Evolutionary conservation across 53 echinoderm and acorn worm species (phyloP).

Genomic region (Paracentrotus lividus): DNA sequence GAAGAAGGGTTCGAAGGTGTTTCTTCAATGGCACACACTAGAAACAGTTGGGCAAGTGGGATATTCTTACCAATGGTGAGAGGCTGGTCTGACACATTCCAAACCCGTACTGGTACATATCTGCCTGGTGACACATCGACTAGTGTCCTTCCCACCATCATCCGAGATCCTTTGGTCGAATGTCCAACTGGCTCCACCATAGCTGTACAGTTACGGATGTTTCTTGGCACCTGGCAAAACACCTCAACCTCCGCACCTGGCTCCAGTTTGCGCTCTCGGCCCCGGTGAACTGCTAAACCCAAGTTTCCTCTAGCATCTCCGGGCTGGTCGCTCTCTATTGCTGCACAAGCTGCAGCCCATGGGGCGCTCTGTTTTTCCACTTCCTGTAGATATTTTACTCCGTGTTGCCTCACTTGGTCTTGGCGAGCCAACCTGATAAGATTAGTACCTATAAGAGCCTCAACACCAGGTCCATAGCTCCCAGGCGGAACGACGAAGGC

Average conservation of each 20-base stretch:
- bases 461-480: conserved; percentile 48
- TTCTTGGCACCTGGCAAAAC: background rate
- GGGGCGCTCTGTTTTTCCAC: background rate
- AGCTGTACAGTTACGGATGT: background rate
- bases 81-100: background rate
- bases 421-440: conserved; percentile 44
- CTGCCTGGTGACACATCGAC: background rate
- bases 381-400: background rate
- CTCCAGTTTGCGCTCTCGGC: background rate
- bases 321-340: background rate
- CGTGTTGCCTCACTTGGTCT: background rate
- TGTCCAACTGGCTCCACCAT: background rate
- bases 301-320: background rate
- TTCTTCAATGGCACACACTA: background rate
- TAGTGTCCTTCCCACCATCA: background rate
- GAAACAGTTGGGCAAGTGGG: background rate
- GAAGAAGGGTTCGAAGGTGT: background rate
- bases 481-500: conserved; percentile 68
- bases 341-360: conserved; percentile 12
- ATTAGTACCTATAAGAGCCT: conserved; percentile 70
- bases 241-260: background rate
- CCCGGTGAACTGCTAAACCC: background rate
- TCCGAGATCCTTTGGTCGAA: background rate
- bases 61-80: background rate
- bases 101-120: background rate